Percentiles rank a stretch among this genome's conserved stretches.
phyloP scores from a whole-genome alignment of 2,888 invertebrate species.

The Drosophila merina region DNA sequence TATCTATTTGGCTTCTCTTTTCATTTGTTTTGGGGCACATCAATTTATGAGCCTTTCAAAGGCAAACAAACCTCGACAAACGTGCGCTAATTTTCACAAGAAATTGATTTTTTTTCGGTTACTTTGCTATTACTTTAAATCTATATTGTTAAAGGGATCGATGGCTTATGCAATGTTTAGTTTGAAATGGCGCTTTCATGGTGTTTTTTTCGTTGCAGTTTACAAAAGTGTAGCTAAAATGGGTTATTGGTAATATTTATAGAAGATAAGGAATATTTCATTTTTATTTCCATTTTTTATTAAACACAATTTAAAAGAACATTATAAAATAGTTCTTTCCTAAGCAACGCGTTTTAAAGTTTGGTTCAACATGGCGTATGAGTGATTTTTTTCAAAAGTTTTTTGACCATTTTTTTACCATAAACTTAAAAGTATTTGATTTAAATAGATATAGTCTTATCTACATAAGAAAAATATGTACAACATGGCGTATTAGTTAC shows the following conservation, averaged over 20 bases:
- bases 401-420: too few relatives aligned
- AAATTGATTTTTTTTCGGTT: constrained; percentile 45
- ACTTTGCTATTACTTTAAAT: constrained; percentile 21
- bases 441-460: too few relatives aligned
- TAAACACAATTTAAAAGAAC: too few relatives aligned
- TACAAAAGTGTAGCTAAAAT: not conserved
- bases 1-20: constrained; percentile 47
- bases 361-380: not conserved
- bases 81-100: constrained; percentile 60
- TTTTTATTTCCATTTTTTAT: too few relatives aligned
- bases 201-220: not conserved
- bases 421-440: too few relatives aligned
- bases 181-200: constrained; percentile 6
- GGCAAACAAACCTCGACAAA: constrained; percentile 41
- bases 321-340: too few relatives aligned
- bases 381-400: not conserved
- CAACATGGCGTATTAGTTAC: constrained; percentile 1
- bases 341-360: too few relatives aligned
- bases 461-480: too few relatives aligned
- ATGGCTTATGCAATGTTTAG: constrained; percentile 26
- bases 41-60: constrained; percentile 61
- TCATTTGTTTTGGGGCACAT: constrained; percentile 46
- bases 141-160: constrained; percentile 24
- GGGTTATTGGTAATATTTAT: not conserved
- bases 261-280: not conserved